phyloP scores from a whole-genome alignment of 2,888 invertebrate genomes.

The Andrena haemorrhoa region DNA sequence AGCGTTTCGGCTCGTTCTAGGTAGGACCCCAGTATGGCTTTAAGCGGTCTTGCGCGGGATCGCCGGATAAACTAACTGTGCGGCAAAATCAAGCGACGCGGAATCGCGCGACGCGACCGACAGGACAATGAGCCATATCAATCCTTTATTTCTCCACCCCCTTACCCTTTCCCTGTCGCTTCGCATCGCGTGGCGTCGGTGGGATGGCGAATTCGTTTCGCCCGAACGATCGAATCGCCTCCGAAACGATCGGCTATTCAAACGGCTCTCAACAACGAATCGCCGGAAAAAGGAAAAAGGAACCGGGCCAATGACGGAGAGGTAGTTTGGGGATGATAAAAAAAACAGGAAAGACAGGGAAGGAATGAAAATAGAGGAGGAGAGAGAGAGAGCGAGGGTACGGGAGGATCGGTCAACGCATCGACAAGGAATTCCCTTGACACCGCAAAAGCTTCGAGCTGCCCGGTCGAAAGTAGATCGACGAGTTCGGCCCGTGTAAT shows the following conservation, averaged over 20 bases:
- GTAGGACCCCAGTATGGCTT: constrained; percentile 36
- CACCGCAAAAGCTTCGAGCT: constrained; percentile 60
- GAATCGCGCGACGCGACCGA: constrained; percentile 57
- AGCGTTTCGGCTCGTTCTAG: constrained; percentile 5
- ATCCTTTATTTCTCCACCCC: constrained; percentile 46
- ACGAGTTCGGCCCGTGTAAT: constrained; percentile 66
- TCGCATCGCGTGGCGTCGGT: background rate
- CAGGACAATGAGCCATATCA: constrained; percentile 62
- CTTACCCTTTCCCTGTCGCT: background rate
- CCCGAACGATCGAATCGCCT: constrained; percentile 61
- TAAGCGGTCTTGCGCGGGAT: constrained; percentile 44
- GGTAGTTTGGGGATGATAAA: constrained; percentile 12
- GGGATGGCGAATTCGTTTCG: constrained; percentile 56
- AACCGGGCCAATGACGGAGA: constrained; percentile 54
- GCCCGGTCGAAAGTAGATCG: constrained; percentile 59
- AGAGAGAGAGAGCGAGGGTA: background rate
- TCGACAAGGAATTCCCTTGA: constrained; percentile 51
- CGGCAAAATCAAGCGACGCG: constrained; percentile 47
- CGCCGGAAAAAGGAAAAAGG: constrained; percentile 16
- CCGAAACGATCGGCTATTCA: constrained; percentile 65
- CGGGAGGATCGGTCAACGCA: constrained; percentile 19
- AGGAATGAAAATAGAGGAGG: constrained; percentile 17
- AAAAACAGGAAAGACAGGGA: constrained; percentile 29
- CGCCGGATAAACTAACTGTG: constrained; percentile 47
- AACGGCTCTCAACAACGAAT: constrained; percentile 58